These are phyloP conservation scores for Drosophila auraria DNA, from an alignment of 1,140 invertebrate species.

Conservation along the genomic window DNA sequence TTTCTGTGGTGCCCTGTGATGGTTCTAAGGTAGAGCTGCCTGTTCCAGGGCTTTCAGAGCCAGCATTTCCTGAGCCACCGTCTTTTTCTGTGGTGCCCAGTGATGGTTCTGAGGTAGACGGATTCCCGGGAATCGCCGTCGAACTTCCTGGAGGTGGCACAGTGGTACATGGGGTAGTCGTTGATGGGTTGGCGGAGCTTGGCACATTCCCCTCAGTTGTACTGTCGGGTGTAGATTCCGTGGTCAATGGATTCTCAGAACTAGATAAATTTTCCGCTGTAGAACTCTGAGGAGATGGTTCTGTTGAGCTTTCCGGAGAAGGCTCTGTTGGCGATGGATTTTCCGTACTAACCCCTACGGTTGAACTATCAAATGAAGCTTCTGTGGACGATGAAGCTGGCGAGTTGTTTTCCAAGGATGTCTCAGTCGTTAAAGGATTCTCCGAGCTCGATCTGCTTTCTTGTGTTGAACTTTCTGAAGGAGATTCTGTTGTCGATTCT, in stretches of 20 bases:
- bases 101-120: not conserved
- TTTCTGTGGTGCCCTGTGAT: too few relatives aligned
- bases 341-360: not conserved
- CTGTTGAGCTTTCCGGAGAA: not conserved
- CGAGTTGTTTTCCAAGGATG: not conserved
- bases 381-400: not conserved
- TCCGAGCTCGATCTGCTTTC: too few relatives aligned
- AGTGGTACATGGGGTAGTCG: not conserved
- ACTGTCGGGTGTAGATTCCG: not conserved
- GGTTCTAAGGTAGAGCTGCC: not conserved
- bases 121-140: too few relatives aligned
- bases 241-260: not conserved
- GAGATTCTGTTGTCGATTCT: too few relatives aligned
- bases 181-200: not conserved
- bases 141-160: too few relatives aligned
- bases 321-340: not conserved
- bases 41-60: not conserved
- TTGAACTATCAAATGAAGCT: not conserved
- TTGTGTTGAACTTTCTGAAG: too few relatives aligned
- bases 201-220: not conserved
- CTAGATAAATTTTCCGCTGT: not conserved
- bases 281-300: not conserved
- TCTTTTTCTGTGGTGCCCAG: not conserved
- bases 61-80: not conserved
- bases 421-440: too few relatives aligned